Evolutionary conservation across 2,797 vertebrate species (phyloP).

Genomic region (Phataginus tetradactyla): DNA sequence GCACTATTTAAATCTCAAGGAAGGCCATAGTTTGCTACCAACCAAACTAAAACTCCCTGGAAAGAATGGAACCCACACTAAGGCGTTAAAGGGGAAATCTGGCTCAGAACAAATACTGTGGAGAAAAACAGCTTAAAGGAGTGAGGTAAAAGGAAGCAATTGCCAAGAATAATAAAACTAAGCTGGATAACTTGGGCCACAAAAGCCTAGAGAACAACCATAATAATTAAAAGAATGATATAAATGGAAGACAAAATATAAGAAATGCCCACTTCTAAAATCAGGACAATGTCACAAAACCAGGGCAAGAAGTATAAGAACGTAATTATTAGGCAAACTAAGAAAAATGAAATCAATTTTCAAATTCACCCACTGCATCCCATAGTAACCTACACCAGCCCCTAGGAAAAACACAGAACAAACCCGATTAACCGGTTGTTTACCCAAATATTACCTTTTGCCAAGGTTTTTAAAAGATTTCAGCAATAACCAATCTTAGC

Average conservation of each 20-base stretch:
- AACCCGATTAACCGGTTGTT: background rate
- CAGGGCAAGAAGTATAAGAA: background rate
- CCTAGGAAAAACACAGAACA: background rate
- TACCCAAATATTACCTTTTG: background rate
- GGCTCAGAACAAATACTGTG: background rate
- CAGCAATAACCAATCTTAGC: background rate
- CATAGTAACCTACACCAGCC: background rate
- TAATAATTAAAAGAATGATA: conserved; percentile 9
- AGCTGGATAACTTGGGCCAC: background rate
- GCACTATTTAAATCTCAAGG: background rate
- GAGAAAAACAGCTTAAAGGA: background rate
- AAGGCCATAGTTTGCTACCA: background rate
- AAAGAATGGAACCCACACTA: background rate
- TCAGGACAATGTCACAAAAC: background rate
- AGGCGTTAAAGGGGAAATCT: background rate
- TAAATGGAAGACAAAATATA: background rate
- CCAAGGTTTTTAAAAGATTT: conserved; percentile 31
- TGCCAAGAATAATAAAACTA: background rate
- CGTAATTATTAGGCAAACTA: background rate
- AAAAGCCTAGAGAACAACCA: background rate
- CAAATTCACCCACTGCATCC: background rate
- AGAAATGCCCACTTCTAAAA: background rate
- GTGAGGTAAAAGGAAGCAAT: background rate
- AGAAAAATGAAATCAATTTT: background rate
- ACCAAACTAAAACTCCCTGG: background rate